A percentile compares a stretch with the other conserved stretches of the same genome.
Evolutionary conservation across 1,140 invertebrate species (phyloP).

Genomic region (Neodiprion fabricii): DNA sequence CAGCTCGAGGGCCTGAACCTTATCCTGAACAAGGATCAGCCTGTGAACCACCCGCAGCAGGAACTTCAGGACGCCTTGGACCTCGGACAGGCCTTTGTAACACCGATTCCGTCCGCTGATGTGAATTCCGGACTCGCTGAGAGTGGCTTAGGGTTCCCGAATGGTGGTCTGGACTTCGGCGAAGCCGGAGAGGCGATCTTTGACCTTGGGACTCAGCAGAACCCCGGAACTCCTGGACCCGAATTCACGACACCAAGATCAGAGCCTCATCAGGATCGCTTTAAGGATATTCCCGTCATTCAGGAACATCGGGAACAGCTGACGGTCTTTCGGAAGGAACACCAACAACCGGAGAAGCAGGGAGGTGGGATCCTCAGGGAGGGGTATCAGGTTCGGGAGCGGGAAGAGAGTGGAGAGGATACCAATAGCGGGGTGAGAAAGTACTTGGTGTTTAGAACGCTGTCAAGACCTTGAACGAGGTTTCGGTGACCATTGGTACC

Average conservation of each 20-base stretch:
- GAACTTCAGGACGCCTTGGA: background rate
- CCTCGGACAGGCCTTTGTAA: background rate
- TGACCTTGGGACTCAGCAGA: background rate
- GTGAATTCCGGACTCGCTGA: background rate
- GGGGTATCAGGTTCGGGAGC: slow-evolving; percentile 12
- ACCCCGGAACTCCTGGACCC: background rate
- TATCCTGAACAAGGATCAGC: background rate
- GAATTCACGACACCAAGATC: background rate
- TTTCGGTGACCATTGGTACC: no score
- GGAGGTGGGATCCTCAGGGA: background rate
- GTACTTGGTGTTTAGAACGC: no score
- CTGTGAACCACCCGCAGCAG: background rate
- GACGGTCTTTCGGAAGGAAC: background rate
- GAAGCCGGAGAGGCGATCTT: no score
- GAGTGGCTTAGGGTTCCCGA: background rate
- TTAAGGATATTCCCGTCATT: background rate
- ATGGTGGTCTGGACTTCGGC: background rate
- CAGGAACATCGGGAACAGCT: background rate
- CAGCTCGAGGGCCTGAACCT: slow-evolving; percentile 5
- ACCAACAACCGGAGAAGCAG: background rate
- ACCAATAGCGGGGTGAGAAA: background rate
- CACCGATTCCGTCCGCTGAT: background rate
- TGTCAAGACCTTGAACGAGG: no score
- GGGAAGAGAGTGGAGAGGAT: slow-evolving; percentile 6
- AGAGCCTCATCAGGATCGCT: background rate